Base-by-base conservation (phyloP, 1,140 invertebrate genomes). In the Neodiprion virginianus region DNA sequence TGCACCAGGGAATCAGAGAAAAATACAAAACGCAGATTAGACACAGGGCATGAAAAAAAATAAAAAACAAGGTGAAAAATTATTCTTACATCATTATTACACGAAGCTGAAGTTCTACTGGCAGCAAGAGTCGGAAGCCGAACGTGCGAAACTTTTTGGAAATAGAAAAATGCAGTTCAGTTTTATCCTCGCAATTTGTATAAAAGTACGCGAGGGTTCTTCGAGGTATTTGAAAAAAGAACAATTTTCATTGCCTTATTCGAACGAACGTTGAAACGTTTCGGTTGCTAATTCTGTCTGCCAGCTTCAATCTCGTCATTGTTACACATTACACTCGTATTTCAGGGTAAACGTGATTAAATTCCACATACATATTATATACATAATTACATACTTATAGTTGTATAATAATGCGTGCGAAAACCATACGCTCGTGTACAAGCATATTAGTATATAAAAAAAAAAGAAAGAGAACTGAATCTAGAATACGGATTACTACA, bases 1-100 rank as follows among this genome's bases (percentile, higher is more conserved):
- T 93, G 91, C 71, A 40, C 28, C 28, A 40, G 61, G 71, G 21
- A 72, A 69, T 76, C 61, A 86, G 82, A 78, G 49, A 71, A 71
- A 71, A 71, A 49, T 67, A 69, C 23, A 47, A 21, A 40, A 73
- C 28, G 28, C 28, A 40, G 28, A 40, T 40, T 40, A 40, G 28
- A 40, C 28, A 40, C 12, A 65, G 11, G n/a, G 14, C 2, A 72
- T 72, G 5, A 21, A 21, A 14, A 40, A 40, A 40, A 40, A 40
- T 3, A 40, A 40, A 40, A 40, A 40, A 40, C 5, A 40, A 2
- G 5, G 28, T 1, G 1, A 40, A 2, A 40, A 40, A 40, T 40
- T 40, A 40, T 40, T 40, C 28, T 40, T 40, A 40, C 28, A 40
- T 40, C 28, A 4, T 40, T 40, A 5, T 40, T 40, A 40, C 28